phyloP scores from a whole-genome alignment of 2,888 invertebrate genomes.

The Nephrotoma appendiculata region DNA sequence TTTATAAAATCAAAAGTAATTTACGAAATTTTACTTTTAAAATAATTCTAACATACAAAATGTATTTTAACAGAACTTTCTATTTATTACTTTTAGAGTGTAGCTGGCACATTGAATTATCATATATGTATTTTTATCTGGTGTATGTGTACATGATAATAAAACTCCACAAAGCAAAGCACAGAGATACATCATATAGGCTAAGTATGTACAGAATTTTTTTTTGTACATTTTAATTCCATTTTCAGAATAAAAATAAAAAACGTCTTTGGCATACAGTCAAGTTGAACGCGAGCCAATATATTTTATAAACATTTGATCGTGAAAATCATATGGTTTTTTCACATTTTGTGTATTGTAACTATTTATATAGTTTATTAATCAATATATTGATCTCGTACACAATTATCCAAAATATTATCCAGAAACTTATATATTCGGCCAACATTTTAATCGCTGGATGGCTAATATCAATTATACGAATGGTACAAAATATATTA shows the following conservation, averaged over 20 bases:
- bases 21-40: background rate
- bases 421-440: background rate
- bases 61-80: background rate
- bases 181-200: conserved; percentile 3
- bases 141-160: background rate
- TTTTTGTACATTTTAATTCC: conserved; percentile 4
- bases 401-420: background rate
- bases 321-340: conserved; percentile 9
- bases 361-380: background rate
- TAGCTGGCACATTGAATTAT: background rate
- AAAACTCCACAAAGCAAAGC: conserved; percentile 3
- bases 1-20: background rate
- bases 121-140: background rate
- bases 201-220: background rate
- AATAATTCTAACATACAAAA: background rate
- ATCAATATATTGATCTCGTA: background rate
- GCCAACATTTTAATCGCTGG: background rate
- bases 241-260: background rate
- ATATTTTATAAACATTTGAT: background rate
- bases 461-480: background rate
- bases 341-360: background rate
- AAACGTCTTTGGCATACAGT: conserved; percentile 9
- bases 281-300: conserved; percentile 8
- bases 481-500: background rate
- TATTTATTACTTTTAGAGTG: background rate